These are phyloP conservation scores for Tolmerus cingulatus DNA, from an alignment of 2,888 invertebrate genomes.

Conservation along the genomic window DNA sequence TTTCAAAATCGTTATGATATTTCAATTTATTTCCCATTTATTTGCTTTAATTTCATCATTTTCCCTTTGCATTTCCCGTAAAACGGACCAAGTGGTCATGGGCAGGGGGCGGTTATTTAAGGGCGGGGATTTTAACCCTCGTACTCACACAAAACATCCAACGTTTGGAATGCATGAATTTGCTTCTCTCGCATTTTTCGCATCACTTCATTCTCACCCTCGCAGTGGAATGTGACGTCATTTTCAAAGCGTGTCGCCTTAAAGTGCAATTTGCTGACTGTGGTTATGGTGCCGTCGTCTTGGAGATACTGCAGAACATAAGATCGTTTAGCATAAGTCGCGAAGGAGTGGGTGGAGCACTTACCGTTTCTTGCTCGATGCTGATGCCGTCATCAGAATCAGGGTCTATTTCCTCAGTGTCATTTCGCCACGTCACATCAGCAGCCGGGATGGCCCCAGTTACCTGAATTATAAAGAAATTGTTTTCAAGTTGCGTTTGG, in stretches of 20 bases:
- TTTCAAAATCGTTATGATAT: background rate
- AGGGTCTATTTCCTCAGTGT: conserved; percentile 64
- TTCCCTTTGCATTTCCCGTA: background rate
- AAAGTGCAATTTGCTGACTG: conserved; percentile 79
- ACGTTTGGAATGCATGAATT: conserved; percentile 72
- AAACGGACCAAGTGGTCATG: background rate
- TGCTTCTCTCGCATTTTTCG: conserved; percentile 76
- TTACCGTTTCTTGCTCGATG: conserved; percentile 65
- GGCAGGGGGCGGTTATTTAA: background rate
- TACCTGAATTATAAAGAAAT: conserved; percentile 61
- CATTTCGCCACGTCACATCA: conserved; percentile 85
- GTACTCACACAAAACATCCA: conserved; percentile 88
- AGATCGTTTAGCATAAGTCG: background rate
- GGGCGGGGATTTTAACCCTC: background rate
- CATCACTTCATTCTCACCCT: conserved; percentile 83
- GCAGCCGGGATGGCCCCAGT: conserved; percentile 85
- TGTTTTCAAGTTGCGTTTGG: background rate
- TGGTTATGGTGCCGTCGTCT: conserved; percentile 79
- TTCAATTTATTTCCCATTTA: background rate
- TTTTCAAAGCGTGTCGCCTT: conserved; percentile 84
- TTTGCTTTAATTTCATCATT: background rate
- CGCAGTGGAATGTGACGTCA: conserved; percentile 79
- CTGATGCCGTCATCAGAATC: conserved; percentile 58
- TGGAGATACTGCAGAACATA: conserved; percentile 49
- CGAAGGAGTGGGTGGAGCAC: conserved; percentile 51